Evolutionary conservation across 2,888 invertebrate genomes (phyloP), one percentile per base, ranked within the genome.

Genomic region (Proisotoma minuta): DNA sequence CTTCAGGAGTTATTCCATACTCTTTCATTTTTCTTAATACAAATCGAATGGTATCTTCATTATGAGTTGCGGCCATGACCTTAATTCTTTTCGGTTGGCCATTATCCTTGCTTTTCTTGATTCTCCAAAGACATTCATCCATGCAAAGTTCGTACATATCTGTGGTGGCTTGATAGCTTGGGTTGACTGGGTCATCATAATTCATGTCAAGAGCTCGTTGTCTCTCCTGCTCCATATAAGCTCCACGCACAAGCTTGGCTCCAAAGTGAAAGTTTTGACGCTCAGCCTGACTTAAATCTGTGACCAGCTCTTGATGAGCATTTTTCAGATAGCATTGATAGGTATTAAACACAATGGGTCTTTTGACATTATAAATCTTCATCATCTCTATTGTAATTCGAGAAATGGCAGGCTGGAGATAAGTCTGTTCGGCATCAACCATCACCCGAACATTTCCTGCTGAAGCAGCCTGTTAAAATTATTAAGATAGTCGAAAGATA

Each of bases 21-120:
- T 95, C 90, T 78, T 92, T 87, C 98, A 99, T 98, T 74, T 87
- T 89, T 78, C 91, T 84, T 73, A 98, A 90, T 68, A 96, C 93
- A 79, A 91, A 94, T 63, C 96, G 87, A 22, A 99, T 91, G 0
- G 98, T 96, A 78, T 97, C 90, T 80, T 99, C 98, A 79, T 99
- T 99, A 81, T 99, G 99, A 2, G 94, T 95, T n/a, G 99, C 99
- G 62, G 97, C 92, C 98, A 99, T 99, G 67, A 98, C 91, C 66
- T 89, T 90, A 74, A 93, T 86, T 73, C 86, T 86, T 69, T 82
- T 83, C 28, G 84, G 83, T 58, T 84, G 84, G 15, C 85, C 85
- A 63, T 82, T 81, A 73, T 85, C 85, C 49, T 64, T 62, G 75
- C 85, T 24, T 75, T 85, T 82, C 81, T 89, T 88, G 77, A 91